Conservation (phyloP, 2,113 vertebrate genomes). For the Sebastes fasciatus region DNA sequence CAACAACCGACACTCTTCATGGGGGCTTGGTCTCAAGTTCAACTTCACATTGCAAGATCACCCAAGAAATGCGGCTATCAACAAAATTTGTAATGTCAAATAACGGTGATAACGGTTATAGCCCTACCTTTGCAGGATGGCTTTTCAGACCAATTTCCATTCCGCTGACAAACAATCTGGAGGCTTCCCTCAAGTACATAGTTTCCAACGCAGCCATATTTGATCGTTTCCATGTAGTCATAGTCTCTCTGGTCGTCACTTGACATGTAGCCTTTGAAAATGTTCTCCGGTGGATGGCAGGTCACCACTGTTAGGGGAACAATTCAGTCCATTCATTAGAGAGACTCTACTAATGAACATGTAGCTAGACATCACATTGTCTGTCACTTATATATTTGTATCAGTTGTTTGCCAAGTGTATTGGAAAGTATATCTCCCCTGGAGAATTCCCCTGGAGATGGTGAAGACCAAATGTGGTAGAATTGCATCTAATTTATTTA, state of each 20-base stretch:
- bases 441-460: background rate
- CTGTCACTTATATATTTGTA: background rate
- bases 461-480: background rate
- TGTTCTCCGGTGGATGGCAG: constrained; percentile 68
- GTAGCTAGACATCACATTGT: background rate
- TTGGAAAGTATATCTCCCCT: background rate
- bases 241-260: background rate
- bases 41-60: background rate
- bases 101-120: background rate
- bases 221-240: constrained; percentile 62
- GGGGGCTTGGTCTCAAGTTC: too few relatives aligned
- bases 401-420: background rate
- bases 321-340: background rate
- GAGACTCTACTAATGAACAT: background rate
- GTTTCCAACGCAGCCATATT: constrained; percentile 66
- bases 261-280: constrained; percentile 69
- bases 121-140: constrained; percentile 76
- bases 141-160: constrained; percentile 75
- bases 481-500: background rate
- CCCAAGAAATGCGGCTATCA: background rate
- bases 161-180: constrained; percentile 59
- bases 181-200: constrained; percentile 53
- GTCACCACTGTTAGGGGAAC: constrained; percentile 61
- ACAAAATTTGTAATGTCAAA: background rate
- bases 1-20: too few relatives aligned